A percentile compares a stretch with the other conserved stretches of the same genome.
Evolutionary conservation across 2,797 vertebrate genomes (phyloP).

Genomic region (Melanotaenia trifasciata): DNA sequence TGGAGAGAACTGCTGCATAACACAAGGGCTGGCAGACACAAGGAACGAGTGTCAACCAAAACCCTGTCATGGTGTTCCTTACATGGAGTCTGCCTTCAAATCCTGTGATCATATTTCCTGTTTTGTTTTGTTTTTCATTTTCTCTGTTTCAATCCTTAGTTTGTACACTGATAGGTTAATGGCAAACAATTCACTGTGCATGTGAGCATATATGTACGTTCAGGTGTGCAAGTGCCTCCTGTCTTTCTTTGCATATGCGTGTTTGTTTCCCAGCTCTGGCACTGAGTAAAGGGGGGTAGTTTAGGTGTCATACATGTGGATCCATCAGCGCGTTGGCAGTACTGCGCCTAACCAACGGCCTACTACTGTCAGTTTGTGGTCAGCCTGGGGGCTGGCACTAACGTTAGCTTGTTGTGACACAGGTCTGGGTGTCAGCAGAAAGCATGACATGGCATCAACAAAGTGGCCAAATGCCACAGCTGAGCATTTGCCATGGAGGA

Average conservation of each 20-base stretch:
- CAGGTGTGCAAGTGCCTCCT: constrained; percentile 40
- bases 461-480: constrained; percentile 50
- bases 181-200: background rate
- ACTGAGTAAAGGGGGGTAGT: background rate
- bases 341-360: constrained; percentile 75
- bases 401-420: constrained; percentile 74
- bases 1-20: constrained; percentile 37
- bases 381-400: constrained; percentile 44
- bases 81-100: constrained; percentile 60
- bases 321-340: constrained; percentile 64
- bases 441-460: constrained; percentile 65
- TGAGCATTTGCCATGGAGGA: constrained; percentile 7
- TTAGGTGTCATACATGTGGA: constrained; percentile 51
- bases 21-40: constrained; percentile 44
- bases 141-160: constrained; percentile 11
- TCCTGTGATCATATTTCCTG: constrained; percentile 54
- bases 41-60: constrained; percentile 55
- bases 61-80: constrained; percentile 64
- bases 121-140: background rate
- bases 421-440: constrained; percentile 73
- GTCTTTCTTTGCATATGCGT: constrained; percentile 20
- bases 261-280: constrained; percentile 48
- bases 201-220: background rate
- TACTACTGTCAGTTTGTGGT: constrained; percentile 77
- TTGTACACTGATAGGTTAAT: constrained; percentile 36